Evolutionary conservation across 1,140 invertebrate genomes (phyloP), one percentile per base, ranked within the genome.

Genomic region (Galleria mellonella): DNA sequence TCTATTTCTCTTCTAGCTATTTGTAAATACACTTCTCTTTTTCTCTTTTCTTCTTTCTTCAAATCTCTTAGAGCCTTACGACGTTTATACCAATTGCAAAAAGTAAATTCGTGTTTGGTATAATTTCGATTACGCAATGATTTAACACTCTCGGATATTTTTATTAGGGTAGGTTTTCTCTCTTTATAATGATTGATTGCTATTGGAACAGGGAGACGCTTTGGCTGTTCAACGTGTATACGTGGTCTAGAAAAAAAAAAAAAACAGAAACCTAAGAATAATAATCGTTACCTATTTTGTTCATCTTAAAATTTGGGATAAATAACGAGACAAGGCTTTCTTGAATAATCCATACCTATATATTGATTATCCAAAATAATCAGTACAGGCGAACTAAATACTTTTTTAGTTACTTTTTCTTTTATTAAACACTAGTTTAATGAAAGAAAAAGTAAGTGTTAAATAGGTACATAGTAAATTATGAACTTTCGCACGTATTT

Each of bases 51-150:
- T 31, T 52, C 41, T 32, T 30, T 32, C 33, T 43, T 40, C 32
- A 48, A 43, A 42, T 62, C 15, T 30, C 51, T 59, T 14, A 52
- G 35, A 11, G 58, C 52, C 17, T 39, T 60, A 9, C 46, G 45
- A 35, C 47, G 42, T 53, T 46, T 52, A 36, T 59, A 62, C 68
- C 68, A 69, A 27, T 30, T 38, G 10, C 51, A 62, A 23, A 68
- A 0, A 13, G 11, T 27, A 3, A 27, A 7, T 5, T 17, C 9
- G n/a, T 10, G 9, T 4, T 9, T 10, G 9, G 36, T 1, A 31
- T 1, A 31, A 2, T 31, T 31, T 9, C 30, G 30, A 4, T 31
- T n/a, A n/a, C n/a, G 15, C 8, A 15, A n/a, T 2, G 14, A 8
- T 9, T n/a, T 15, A 10, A n/a, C 10, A 23, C 23, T 38, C 0